phyloP scores from a whole-genome alignment of 2,888 invertebrate genomes.

The Hipparchia semele region DNA sequence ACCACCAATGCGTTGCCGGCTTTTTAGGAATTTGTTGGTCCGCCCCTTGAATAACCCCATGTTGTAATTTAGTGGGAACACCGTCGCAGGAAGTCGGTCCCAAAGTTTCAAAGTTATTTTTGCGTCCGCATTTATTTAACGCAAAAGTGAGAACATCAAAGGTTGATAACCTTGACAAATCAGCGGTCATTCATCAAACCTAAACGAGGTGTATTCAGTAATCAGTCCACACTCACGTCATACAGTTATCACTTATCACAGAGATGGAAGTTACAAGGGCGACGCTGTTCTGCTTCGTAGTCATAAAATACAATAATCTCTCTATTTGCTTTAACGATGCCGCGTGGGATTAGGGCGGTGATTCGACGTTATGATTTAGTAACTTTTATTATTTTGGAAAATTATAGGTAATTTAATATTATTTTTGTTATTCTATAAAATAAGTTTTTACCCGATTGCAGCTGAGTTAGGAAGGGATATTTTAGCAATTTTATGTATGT shows the following conservation, averaged over 20 bases:
- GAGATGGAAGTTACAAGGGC: slow-evolving; percentile 27
- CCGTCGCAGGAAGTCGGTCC: too few relatives aligned
- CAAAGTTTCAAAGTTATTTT: too few relatives aligned
- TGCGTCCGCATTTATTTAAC: not conserved
- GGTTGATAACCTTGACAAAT: slow-evolving; percentile 16
- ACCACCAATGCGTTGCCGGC: too few relatives aligned
- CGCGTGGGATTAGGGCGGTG: not conserved
- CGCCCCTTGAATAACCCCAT: too few relatives aligned
- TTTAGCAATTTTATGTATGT: too few relatives aligned
- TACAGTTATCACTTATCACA: slow-evolving; percentile 20
- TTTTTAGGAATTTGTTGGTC: too few relatives aligned
- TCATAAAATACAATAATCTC: slow-evolving; percentile 10
- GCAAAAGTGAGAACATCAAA: not conserved
- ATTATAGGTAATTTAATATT: not conserved
- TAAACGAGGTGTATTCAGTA: slow-evolving; percentile 24
- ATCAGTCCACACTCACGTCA: slow-evolving; percentile 31
- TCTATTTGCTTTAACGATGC: not conserved
- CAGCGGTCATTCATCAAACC: slow-evolving; percentile 7
- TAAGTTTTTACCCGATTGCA: too few relatives aligned
- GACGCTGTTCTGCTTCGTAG: slow-evolving; percentile 1
- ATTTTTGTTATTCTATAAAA: too few relatives aligned
- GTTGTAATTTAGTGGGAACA: too few relatives aligned
- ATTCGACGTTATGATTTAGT: not conserved
- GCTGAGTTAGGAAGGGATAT: too few relatives aligned
- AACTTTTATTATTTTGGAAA: slow-evolving; percentile 4